phyloP scores from a whole-genome alignment of 2,797 vertebrate species.

The Sebastes hubbsi region DNA sequence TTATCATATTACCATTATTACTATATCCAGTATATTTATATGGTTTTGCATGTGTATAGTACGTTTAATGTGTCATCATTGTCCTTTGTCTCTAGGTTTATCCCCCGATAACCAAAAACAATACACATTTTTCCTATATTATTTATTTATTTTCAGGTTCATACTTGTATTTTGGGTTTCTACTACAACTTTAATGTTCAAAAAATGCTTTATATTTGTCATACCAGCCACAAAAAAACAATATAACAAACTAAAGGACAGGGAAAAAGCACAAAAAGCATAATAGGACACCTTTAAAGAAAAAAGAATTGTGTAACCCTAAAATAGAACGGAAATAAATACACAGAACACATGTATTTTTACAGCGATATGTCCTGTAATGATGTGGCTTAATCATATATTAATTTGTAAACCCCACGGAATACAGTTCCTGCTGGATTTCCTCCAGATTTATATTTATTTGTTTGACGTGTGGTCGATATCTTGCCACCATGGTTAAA shows the following conservation, averaged over 20 bases:
- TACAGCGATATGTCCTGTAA: slow-evolving; percentile 16
- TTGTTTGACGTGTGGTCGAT: slow-evolving; percentile 63
- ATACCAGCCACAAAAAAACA: too few species aligned
- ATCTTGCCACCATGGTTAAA: slow-evolving; percentile 59
- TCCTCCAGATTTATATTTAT: slow-evolving; percentile 60
- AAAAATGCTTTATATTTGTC: too few species aligned
- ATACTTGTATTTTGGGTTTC: too few species aligned
- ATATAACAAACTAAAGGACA: too few species aligned
- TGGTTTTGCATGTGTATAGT: neutral
- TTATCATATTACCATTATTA: neutral
- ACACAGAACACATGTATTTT: neutral
- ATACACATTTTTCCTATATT: neutral
- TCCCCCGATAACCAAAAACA: neutral
- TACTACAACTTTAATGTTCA: too few species aligned
- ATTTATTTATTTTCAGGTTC: too few species aligned
- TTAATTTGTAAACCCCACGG: neutral
- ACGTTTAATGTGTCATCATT: neutral
- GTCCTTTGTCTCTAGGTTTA: neutral
- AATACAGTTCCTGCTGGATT: slow-evolving; percentile 20
- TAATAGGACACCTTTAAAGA: too few species aligned
- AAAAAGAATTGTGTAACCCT: neutral
- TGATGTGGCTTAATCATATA: slow-evolving; percentile 16
- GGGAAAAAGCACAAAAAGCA: too few species aligned
- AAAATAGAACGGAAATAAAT: neutral
- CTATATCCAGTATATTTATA: neutral